Evolutionary conservation across 2,888 invertebrate genomes (phyloP).

Genomic region (Eupithecia exiguata): DNA sequence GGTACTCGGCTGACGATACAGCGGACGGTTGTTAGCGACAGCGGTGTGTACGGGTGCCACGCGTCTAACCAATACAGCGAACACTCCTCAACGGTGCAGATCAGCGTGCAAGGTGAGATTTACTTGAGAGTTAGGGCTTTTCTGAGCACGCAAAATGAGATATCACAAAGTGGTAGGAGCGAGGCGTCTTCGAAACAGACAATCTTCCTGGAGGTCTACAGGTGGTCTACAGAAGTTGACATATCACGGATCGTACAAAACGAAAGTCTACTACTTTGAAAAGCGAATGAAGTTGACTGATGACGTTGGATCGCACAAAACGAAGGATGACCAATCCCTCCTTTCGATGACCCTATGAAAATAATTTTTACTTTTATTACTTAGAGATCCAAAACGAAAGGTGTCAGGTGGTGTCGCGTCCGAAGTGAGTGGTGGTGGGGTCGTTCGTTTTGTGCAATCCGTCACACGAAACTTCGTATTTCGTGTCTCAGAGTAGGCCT

Average conservation of each 20-base stretch:
- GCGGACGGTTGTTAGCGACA: slow-evolving; percentile 86
- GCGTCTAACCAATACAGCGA: slow-evolving; percentile 90
- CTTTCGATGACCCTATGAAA: not conserved
- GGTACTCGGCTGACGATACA: slow-evolving; percentile 88
- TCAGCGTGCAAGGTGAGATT: slow-evolving; percentile 89
- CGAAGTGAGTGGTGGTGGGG: not conserved
- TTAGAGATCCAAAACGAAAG: not conserved
- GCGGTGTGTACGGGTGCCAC: slow-evolving; percentile 92
- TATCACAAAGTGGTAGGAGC: not conserved
- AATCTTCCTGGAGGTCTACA: not conserved
- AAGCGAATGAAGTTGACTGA: not conserved
- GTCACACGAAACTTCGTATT: not conserved
- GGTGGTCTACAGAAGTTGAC: not conserved
- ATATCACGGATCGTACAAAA: not conserved
- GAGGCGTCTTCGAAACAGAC: not conserved
- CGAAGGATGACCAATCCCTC: not conserved
- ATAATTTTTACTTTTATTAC: not conserved
- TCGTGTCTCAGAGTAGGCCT: not conserved
- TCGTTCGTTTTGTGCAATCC: not conserved
- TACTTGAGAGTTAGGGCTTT: not conserved
- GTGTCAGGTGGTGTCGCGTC: not conserved
- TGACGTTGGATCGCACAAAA: not conserved
- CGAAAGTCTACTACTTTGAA: not conserved
- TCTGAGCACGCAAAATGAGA: not conserved
- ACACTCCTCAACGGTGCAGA: slow-evolving; percentile 85